Conservation (phyloP, 2,113 vertebrate species). For the Vicugna pacos region DNA sequence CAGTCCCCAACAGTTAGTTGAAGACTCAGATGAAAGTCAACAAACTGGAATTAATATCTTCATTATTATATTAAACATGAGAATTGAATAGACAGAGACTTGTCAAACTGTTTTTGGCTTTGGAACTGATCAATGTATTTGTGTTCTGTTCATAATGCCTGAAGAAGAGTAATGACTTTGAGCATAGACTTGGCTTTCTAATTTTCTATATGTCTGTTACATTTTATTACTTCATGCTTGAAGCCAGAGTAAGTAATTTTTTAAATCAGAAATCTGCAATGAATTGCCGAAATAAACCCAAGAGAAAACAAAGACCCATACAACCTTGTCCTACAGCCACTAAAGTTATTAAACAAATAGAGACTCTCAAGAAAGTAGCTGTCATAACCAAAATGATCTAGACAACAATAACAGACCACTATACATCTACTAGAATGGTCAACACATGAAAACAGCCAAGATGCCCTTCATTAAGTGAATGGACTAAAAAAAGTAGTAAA, state of each 20-base stretch:
- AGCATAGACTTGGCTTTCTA: background rate
- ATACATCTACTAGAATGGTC: background rate
- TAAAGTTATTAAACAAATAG: background rate
- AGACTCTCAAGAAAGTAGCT: background rate
- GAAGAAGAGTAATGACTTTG: background rate
- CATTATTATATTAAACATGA: background rate
- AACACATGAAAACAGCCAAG: background rate
- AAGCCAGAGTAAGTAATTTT: background rate
- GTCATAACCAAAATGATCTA: background rate
- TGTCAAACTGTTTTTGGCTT: background rate
- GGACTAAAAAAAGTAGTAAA: background rate
- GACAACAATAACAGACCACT: background rate
- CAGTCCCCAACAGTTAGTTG: background rate
- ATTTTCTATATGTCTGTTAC: background rate
- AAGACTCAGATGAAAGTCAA: slow-evolving; percentile 22
- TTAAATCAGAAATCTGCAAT: background rate
- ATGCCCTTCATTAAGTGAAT: background rate
- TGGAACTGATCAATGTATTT: background rate
- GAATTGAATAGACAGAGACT: background rate
- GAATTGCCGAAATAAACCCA: background rate
- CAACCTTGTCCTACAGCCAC: background rate
- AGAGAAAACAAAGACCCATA: background rate
- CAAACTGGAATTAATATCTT: background rate
- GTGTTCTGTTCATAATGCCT: background rate
- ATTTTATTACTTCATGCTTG: background rate